Evolutionary conservation across 2,888 invertebrate genomes (phyloP), one percentile per base, ranked within the genome.

Genomic region (Anticlea derivata): DNA sequence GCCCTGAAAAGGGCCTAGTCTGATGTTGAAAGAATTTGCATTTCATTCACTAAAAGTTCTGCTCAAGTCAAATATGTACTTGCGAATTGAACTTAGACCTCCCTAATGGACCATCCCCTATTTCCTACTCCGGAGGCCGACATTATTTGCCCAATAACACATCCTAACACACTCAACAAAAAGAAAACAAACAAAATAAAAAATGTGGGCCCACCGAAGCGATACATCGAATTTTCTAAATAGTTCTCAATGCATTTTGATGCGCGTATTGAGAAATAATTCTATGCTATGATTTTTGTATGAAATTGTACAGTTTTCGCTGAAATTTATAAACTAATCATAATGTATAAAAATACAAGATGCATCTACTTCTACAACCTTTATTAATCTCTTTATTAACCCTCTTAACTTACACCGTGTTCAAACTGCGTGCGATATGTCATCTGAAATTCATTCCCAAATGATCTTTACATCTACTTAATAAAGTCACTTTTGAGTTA

Each of bases 151-250:
- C 48, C 43, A 49, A 30, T 50, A 48, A 34, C 49, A 50, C 53
- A 41, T 30, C 45, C 33, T 17, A 53, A 37, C 41, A 37, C 52
- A 46, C 46, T 41, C 53, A 47, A 55, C 50, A 49, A 58, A 52
- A 44, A 17, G 45, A 38, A 29, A 37, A 57, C 47, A 41, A 44
- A 43, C 39, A 53, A 43, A 56, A 37, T 29, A 33, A 22, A 46
- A 31, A 58, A 59, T 54, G 58, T 50, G 24, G 50, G 51, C 61
- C 58, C 8, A n/a, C 54, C 47, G 52, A 46, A 35, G 38, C 40
- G 37, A 48, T 27, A 35, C 39, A 48, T 49, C 47, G 39, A 44
- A 40, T 24, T 50, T 44, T 29, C 31, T 26, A 38, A 37, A 50
- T 24, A 35, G 29, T 22, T 50, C 17, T 43, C 43, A 38, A 53